A percentile compares a stretch with the other conserved stretches of the same genome.
Evolutionary conservation across 2,888 invertebrate species (phyloP).

Genomic region (Magallana nippona): DNA sequence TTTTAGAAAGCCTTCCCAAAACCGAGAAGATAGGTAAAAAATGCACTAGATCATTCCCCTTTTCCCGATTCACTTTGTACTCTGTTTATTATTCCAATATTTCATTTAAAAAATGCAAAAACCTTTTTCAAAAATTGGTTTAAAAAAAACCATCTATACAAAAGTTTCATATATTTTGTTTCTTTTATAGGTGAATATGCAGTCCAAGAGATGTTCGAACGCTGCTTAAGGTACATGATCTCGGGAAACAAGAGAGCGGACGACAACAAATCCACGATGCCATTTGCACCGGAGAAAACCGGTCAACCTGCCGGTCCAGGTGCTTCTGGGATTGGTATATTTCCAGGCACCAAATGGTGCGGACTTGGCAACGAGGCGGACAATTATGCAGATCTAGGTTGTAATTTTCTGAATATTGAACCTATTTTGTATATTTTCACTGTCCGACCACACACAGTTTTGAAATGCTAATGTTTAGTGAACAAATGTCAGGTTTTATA

Average conservation of each 20-base stretch:
- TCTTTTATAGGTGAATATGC: not conserved
- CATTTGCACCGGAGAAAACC: slow-evolving; percentile 55
- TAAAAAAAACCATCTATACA: no score
- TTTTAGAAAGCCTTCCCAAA: not conserved
- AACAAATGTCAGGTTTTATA: no score
- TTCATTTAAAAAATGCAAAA: no score
- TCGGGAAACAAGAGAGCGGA: not conserved
- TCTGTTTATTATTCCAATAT: not conserved
- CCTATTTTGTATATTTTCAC: no score
- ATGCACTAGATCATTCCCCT: not conserved
- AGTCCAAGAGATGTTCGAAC: not conserved
- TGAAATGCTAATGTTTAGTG: no score
- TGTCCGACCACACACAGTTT: no score
- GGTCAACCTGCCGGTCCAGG: slow-evolving; percentile 58
- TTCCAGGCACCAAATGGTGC: slow-evolving; percentile 66
- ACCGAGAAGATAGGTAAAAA: not conserved
- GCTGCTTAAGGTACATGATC: not conserved
- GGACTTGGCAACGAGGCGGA: slow-evolving; percentile 59
- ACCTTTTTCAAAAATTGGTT: no score
- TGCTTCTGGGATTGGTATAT: slow-evolving; percentile 57
- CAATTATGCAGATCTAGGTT: slow-evolving; percentile 61
- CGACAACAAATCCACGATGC: slow-evolving; percentile 4
- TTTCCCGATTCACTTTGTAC: not conserved
- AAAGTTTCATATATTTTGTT: not conserved
- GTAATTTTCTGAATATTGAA: not conserved